A percentile compares a stretch with the other conserved stretches of the same genome.
Evolutionary conservation across 2,888 invertebrate species (phyloP).

Genomic region (Eubasilissa splendida): DNA sequence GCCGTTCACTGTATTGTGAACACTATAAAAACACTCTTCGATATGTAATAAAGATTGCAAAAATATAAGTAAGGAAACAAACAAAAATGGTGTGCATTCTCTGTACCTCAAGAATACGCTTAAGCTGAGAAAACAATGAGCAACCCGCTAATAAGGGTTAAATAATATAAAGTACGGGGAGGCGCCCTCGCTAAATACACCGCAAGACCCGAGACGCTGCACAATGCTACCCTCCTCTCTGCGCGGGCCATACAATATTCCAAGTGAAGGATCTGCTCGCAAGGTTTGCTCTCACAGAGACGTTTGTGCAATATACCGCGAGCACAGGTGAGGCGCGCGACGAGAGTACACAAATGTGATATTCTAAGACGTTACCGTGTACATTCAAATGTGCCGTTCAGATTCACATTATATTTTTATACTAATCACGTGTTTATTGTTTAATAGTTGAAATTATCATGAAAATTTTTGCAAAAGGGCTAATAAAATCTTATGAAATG

Average conservation of each 20-base stretch:
- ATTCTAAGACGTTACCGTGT: too few relatives aligned
- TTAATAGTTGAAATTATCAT: too few relatives aligned
- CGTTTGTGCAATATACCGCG: constrained; percentile 7
- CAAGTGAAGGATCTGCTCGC: not conserved
- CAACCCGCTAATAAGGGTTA: constrained; percentile 69
- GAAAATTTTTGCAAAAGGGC: too few relatives aligned
- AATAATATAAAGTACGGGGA: constrained; percentile 63
- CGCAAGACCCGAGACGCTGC: not conserved
- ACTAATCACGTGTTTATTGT: too few relatives aligned
- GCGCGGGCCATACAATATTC: not conserved
- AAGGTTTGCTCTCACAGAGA: not conserved
- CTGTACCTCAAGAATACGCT: constrained; percentile 39
- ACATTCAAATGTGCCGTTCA: too few relatives aligned
- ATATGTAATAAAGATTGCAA: not conserved
- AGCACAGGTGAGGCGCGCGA: not conserved
- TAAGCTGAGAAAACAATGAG: constrained; percentile 67
- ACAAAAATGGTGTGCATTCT: constrained; percentile 31
- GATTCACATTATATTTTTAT: too few relatives aligned
- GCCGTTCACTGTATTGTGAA: too few relatives aligned
- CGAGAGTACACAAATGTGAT: too few relatives aligned
- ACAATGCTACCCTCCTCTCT: not conserved
- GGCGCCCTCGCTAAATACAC: constrained; percentile 1
- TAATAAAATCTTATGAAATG: too few relatives aligned
- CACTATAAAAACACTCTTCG: not conserved
- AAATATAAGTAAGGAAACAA: not conserved